A percentile compares a stretch with the other conserved stretches of the same genome.
These are phyloP conservation scores for Nysson spinosus DNA, from an alignment of 2,888 invertebrate genomes.

Conservation along the genomic window DNA sequence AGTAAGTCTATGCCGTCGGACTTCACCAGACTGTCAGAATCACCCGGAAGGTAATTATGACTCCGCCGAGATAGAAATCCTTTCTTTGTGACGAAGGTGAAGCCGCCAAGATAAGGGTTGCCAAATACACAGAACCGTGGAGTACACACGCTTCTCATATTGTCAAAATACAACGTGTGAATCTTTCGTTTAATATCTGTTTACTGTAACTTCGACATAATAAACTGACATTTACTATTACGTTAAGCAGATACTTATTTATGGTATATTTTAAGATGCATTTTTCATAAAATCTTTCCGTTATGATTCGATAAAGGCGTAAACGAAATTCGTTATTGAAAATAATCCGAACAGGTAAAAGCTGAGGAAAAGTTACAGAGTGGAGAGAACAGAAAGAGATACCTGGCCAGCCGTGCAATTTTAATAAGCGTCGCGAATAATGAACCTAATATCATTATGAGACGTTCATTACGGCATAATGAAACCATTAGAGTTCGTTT, in stretches of 20 bases:
- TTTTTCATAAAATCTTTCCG: too few relatives aligned
- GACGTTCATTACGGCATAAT: conserved; percentile 62
- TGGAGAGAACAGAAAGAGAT: conserved; percentile 28
- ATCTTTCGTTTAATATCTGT: too few relatives aligned
- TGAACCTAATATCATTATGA: conserved; percentile 66
- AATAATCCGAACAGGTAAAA: conserved; percentile 21
- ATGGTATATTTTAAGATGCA: too few relatives aligned
- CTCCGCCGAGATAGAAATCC: conserved; percentile 22
- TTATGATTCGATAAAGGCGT: conserved; percentile 12
- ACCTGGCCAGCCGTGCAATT: conserved; percentile 54
- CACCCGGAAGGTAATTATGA: conserved; percentile 52
- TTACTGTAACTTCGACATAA: too few relatives aligned
- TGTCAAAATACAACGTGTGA: too few relatives aligned
- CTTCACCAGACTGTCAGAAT: conserved; percentile 34
- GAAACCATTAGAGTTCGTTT: conserved; percentile 61
- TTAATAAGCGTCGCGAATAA: conserved; percentile 64
- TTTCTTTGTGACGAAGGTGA: conserved; percentile 18
- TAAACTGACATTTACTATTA: too few relatives aligned
- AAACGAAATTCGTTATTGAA: conserved; percentile 38
- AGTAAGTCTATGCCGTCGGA: too few relatives aligned
- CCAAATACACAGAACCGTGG: neutral
- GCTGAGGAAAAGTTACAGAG: conserved; percentile 25
- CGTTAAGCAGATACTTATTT: too few relatives aligned
- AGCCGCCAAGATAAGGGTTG: neutral
- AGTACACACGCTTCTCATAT: too few relatives aligned